phyloP scores from a whole-genome alignment of 2,113 vertebrate species.

The Motacilla tschutschensis region DNA sequence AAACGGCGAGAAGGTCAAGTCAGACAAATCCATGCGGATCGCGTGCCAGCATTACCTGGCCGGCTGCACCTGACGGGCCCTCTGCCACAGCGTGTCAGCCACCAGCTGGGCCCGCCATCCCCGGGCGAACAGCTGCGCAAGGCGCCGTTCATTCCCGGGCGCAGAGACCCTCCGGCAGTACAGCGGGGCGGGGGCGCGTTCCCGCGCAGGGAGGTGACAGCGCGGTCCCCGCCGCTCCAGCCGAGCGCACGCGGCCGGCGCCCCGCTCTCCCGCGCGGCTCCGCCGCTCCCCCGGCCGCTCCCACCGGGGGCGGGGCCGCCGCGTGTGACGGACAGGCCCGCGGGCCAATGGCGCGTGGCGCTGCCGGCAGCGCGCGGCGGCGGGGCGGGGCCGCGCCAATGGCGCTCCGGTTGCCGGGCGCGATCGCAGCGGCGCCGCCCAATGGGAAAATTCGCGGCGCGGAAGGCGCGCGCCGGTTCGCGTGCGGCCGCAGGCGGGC shows the following conservation, averaged over 20 bases:
- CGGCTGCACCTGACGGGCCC: neutral
- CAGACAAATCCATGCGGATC: fast-evolving
- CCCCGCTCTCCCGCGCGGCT: neutral
- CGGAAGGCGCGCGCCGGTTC: no score
- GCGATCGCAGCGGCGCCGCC: no score
- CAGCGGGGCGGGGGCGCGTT: neutral
- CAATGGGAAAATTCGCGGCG: no score
- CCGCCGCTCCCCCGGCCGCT: neutral
- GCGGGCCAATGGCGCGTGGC: no score
- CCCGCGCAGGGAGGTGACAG: fast-evolving
- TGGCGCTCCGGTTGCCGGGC: no score
- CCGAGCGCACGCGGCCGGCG: fast-evolving
- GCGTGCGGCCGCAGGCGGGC: no score
- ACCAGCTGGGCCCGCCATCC: fast-evolving
- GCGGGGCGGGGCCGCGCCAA: no score
- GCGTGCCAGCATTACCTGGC: neutral
- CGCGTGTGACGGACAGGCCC: no score
- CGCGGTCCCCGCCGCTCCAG: fast-evolving
- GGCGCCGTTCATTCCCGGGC: fast-evolving
- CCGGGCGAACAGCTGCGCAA: fast-evolving
- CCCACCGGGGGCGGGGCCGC: neutral
- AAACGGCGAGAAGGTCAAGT: neutral
- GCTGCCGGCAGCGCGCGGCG: no score
- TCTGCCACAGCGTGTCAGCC: neutral
- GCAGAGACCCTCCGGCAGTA: fast-evolving